Evolutionary conservation across 1,140 invertebrate species (phyloP), one percentile per base, ranked within the genome.

Genomic region (Episyrphus balteatus): DNA sequence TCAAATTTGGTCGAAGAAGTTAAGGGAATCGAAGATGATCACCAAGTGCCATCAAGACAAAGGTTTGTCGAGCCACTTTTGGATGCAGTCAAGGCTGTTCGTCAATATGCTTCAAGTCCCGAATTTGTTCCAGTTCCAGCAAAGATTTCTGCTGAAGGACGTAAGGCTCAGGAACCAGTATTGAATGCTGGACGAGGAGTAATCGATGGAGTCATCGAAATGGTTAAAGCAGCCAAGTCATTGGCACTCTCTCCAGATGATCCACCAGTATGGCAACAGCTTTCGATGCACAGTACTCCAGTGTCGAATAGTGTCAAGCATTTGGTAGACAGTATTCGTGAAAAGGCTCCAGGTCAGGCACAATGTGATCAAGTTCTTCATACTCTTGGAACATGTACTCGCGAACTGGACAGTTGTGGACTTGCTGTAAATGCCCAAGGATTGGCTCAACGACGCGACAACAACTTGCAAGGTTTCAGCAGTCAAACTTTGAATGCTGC

Each of bases 251-350:
- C 87, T 48, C 90, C 92, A 0, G 84, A 85, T 53, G 94, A 98
- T 73, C 88, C 92, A 1, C 79, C 86, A 3, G 90, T 88, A 5
- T 98, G 95, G 91, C 92, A 95, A 62, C 73, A 85, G 36, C 77
- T 98, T 43, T 92, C 94, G 0, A 84, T 82, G 56, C 89, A 96
- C 68, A 95, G 91, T 57, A 95, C 93, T 67, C 85, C 82, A 55
- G 92, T 98, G 0, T 96, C 92, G 13, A 93, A 98, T 62, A 90
- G 92, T 1, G 97, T 99, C 53, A 98, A 98, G 68, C 80, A 83
- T 12, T 74, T 98, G 2, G 91, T 95, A 1, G 82, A 88, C 21
- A 87, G 89, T 34, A 94, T 97, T 49, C 78, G 92, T 34, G 92
- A 97, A 57, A 92, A 90, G 62, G 92, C 93, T 1, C 94, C 95